A percentile compares a stretch with the other conserved stretches of the same genome.
Conservation (phyloP, 1,140 invertebrate species). For the Bombus turneri region DNA sequence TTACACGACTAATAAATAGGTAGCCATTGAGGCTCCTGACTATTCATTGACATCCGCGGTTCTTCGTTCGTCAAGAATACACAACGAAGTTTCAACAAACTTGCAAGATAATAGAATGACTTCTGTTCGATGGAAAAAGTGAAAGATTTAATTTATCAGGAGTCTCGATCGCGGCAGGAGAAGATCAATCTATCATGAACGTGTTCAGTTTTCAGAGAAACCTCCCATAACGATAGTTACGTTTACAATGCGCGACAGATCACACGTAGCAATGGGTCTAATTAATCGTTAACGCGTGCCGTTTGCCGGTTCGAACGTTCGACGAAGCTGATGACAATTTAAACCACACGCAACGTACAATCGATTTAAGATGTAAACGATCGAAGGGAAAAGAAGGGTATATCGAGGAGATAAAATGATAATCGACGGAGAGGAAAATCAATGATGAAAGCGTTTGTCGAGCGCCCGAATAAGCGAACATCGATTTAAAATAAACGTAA, state of each 20-base stretch:
- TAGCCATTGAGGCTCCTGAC: conserved; percentile 28
- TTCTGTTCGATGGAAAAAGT: conserved; percentile 1
- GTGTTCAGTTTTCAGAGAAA: conserved; percentile 44
- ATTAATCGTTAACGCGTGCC: conserved; percentile 72
- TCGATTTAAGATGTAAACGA: conserved; percentile 11
- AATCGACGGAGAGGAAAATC: not conserved
- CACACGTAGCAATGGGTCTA: conserved; percentile 75
- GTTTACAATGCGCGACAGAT: conserved; percentile 62
- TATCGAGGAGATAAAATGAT: too few relatives aligned
- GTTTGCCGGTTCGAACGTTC: conserved; percentile 77
- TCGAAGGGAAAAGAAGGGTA: not conserved
- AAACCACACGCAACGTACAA: conserved; percentile 27
- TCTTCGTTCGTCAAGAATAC: not conserved
- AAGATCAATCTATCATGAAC: conserved; percentile 37
- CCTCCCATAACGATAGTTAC: conserved; percentile 58
- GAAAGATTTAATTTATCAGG: conserved; percentile 22
- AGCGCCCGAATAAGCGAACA: conserved; percentile 77
- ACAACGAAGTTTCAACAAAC: not conserved
- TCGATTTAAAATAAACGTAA: conserved; percentile 56
- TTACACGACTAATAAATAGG: conserved; percentile 28
- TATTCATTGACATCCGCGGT: not conserved
- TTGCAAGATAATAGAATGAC: not conserved
- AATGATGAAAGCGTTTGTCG: conserved; percentile 71
- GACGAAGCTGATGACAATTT: conserved; percentile 69
- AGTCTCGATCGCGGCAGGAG: conserved; percentile 19